Percentiles rank a stretch among this genome's conserved stretches.
These are phyloP conservation scores for Eucera pruinosa DNA, from an alignment of 2,888 invertebrate species.

Conservation along the genomic window DNA sequence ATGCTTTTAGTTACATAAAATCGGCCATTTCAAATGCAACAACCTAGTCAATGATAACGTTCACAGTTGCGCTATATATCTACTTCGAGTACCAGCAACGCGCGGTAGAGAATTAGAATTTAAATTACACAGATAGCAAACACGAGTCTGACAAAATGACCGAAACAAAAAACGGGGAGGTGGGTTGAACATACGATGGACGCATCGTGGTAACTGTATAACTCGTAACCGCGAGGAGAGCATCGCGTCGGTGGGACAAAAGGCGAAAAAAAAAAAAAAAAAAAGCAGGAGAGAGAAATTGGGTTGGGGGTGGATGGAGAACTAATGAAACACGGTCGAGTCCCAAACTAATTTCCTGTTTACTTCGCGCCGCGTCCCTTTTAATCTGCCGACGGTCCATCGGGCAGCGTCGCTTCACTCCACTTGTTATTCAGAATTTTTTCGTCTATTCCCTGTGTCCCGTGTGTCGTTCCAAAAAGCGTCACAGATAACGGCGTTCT, in stretches of 20 bases:
- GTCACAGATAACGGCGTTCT: constrained; percentile 55
- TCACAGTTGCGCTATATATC: too few relatives aligned
- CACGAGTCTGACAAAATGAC: background rate
- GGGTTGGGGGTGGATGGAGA: background rate
- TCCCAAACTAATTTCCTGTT: constrained; percentile 62
- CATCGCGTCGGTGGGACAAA: too few relatives aligned
- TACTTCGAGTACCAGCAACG: background rate
- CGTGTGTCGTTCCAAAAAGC: constrained; percentile 16
- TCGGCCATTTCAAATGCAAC: too few relatives aligned
- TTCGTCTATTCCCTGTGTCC: constrained; percentile 3
- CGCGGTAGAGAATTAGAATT: background rate
- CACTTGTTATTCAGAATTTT: constrained; percentile 21
- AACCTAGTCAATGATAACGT: too few relatives aligned
- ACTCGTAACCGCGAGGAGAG: too few relatives aligned
- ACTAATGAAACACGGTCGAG: constrained; percentile 43
- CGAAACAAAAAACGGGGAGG: too few relatives aligned
- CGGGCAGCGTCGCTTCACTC: background rate
- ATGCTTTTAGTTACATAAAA: too few relatives aligned
- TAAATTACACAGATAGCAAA: background rate
- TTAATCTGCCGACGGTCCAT: constrained; percentile 46
- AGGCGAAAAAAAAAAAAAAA: background rate
- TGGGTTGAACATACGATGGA: too few relatives aligned
- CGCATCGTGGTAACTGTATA: too few relatives aligned
- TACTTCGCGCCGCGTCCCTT: constrained; percentile 38
- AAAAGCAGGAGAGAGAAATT: background rate